phyloP scores from a whole-genome alignment of 2,113 vertebrate genomes.

The Tympanuchus pallidicinctus region DNA sequence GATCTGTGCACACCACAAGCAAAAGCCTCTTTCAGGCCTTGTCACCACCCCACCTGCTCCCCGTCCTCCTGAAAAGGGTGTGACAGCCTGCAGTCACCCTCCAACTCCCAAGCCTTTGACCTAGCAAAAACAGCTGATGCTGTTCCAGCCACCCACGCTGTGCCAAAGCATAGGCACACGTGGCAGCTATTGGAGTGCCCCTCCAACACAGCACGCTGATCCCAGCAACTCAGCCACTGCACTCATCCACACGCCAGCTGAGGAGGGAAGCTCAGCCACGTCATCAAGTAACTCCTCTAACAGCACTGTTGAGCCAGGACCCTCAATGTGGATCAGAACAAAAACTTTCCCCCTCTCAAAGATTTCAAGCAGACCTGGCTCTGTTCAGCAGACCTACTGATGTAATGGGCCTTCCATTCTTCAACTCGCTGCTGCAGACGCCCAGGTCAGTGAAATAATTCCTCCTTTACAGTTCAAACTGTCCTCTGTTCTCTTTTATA shows the following conservation, averaged over 20 bases:
- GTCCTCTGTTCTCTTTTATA: background rate
- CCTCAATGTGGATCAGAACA: background rate
- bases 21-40: background rate
- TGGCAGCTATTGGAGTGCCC: background rate
- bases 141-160: background rate
- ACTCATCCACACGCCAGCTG: background rate
- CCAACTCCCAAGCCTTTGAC: fast-evolving
- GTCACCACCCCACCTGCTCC: background rate
- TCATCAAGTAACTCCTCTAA: background rate
- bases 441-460: background rate
- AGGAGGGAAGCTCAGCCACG: background rate
- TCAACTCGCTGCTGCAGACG: background rate
- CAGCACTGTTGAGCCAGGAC: background rate
- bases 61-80: background rate
- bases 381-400: background rate
- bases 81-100: background rate
- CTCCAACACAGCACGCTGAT: background rate
- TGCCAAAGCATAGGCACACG: fast-evolving
- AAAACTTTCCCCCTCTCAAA: background rate
- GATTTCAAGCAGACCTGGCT: background rate
- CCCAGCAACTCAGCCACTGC: background rate
- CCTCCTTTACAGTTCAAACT: background rate
- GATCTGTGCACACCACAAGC: background rate
- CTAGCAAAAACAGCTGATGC: background rate
- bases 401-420: background rate